These are phyloP conservation scores for Petrocephalus microphthalmus DNA, from an alignment of 2,113 vertebrate genomes.

Conservation along the genomic window DNA sequence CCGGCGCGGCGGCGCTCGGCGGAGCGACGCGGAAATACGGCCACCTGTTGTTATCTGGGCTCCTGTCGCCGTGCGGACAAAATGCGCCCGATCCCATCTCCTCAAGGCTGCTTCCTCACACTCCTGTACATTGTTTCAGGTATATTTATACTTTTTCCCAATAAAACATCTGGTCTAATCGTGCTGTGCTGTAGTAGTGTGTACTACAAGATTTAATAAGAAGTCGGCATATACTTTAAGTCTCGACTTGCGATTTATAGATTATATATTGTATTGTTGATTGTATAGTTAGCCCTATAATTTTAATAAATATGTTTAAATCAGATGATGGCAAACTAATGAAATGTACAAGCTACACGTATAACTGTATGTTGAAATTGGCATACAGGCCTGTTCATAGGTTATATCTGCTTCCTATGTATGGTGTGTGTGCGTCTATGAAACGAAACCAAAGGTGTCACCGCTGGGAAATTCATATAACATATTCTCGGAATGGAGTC, in stretches of 20 bases:
- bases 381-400: not conserved
- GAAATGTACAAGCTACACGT: not conserved
- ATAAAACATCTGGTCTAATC: not conserved
- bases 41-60: too few species aligned
- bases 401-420: not conserved
- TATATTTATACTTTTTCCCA: not conserved
- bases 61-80: not conserved
- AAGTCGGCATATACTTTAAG: not conserved
- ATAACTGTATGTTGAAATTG: not conserved
- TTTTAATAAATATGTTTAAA: not conserved
- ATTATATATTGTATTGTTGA: not conserved
- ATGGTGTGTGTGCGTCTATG: not conserved
- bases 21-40: not conserved
- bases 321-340: not conserved
- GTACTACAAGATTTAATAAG: not conserved
- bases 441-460: not conserved
- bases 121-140: not conserved
- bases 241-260: not conserved
- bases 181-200: not conserved
- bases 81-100: not conserved
- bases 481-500: not conserved
- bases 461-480: not conserved
- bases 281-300: not conserved
- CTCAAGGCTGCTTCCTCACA: not conserved
- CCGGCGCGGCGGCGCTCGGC: not conserved